Conservation (phyloP, 2,888 invertebrate species). For the Hyposoter didymator region DNA sequence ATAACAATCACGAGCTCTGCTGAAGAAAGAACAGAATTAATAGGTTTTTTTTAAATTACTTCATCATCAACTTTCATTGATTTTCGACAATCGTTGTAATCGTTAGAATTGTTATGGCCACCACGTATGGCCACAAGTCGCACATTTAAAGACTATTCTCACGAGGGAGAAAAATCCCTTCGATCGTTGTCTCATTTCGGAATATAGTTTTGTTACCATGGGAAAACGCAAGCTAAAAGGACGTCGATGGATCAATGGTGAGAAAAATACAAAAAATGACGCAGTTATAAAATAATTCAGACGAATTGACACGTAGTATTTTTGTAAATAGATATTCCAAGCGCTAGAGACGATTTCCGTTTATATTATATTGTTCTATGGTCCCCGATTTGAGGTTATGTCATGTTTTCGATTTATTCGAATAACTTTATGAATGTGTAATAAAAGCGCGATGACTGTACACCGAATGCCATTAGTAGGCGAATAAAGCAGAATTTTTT, state of each 20-base stretch:
- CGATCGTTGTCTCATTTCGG: neutral
- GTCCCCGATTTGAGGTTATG: neutral
- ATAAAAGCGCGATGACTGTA: neutral
- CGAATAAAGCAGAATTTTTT: neutral
- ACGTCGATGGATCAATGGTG: neutral
- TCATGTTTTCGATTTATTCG: neutral
- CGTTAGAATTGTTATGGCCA: neutral
- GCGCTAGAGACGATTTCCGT: neutral
- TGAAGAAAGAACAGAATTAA: no score
- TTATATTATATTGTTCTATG: neutral
- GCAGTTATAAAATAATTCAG: neutral
- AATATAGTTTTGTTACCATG: neutral
- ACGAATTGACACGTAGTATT: neutral
- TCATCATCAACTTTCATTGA: neutral
- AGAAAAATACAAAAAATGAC: neutral
- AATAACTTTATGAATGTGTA: neutral
- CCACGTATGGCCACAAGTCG: neutral
- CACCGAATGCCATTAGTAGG: neutral
- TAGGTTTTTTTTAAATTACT: no score
- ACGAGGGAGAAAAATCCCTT: neutral
- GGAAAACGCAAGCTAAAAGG: neutral
- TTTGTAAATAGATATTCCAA: neutral
- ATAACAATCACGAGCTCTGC: no score
- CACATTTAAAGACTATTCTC: neutral
- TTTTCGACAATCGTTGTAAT: neutral